A percentile compares a stretch with the other conserved stretches of the same genome.
Conservation (phyloP, 2,797 vertebrate species). For the Psittacula derbiana region DNA sequence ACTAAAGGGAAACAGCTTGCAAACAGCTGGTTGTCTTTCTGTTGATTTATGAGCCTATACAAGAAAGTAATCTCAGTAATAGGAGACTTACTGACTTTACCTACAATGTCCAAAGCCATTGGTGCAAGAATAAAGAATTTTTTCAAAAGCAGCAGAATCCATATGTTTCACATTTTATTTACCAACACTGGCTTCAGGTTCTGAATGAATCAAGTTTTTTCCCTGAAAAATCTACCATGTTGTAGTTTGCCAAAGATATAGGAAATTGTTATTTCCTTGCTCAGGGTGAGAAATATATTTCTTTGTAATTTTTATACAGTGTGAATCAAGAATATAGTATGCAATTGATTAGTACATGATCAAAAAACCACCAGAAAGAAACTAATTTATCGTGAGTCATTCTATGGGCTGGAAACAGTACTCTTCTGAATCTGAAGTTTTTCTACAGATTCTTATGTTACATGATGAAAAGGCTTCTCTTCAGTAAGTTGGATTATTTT, state of each 20-base stretch:
- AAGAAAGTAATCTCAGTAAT: not conserved
- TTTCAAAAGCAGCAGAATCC: not conserved
- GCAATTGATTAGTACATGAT: rapidly evolving
- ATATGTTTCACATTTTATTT: not conserved
- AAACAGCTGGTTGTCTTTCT: not conserved
- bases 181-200: rapidly evolving
- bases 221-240: not conserved
- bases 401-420: not conserved
- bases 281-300: not conserved
- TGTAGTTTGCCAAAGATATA: not conserved
- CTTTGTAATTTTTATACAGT: not conserved
- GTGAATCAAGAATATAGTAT: not conserved
- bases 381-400: not conserved
- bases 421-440: not conserved
- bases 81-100: not conserved
- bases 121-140: not conserved
- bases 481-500: not conserved
- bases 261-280: not conserved
- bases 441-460: not conserved
- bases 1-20: rapidly evolving
- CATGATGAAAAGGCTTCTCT: not conserved
- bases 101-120: not conserved
- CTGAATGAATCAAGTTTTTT: not conserved
- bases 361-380: not conserved
- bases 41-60: not conserved